These are phyloP conservation scores for Tupiocoris notatus DNA, from an alignment of 2,888 invertebrate genomes.

Conservation along the genomic window DNA sequence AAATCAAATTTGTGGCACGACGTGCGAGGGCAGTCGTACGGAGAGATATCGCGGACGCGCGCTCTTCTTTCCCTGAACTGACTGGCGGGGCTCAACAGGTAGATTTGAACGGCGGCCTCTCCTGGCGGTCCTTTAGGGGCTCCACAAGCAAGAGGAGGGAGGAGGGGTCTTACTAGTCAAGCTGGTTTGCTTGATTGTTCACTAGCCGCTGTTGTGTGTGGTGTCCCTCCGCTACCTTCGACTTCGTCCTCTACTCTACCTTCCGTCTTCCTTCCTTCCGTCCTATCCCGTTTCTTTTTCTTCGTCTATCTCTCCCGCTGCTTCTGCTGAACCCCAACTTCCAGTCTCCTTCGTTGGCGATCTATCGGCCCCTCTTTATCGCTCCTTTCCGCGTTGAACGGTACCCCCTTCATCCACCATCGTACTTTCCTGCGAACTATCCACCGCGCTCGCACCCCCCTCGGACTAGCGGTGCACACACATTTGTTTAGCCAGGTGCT, in stretches of 20 bases:
- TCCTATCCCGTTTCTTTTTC: slow-evolving; percentile 6
- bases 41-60: slow-evolving; percentile 20
- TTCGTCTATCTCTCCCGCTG: slow-evolving; percentile 10
- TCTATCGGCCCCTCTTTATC: neutral
- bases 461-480: neutral
- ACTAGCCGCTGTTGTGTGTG: slow-evolving; percentile 11
- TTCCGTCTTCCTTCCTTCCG: neutral
- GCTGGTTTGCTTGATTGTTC: slow-evolving; percentile 41
- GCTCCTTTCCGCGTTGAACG: neutral
- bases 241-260: neutral
- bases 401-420: neutral
- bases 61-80: slow-evolving; percentile 33
- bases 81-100: slow-evolving; percentile 33
- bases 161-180: slow-evolving; percentile 39
- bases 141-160: neutral
- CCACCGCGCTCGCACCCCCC: neutral
- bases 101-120: slow-evolving; percentile 30
- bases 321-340: neutral
- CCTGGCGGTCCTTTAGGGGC: neutral
- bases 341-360: neutral
- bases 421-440: neutral
- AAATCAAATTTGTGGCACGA: neutral
- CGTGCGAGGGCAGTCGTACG: slow-evolving; percentile 26
- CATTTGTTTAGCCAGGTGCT: slow-evolving; percentile 40
- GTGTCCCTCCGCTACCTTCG: slow-evolving; percentile 9